Conservation (phyloP, 2,888 invertebrate species). For the Apocheima hispidaria region DNA sequence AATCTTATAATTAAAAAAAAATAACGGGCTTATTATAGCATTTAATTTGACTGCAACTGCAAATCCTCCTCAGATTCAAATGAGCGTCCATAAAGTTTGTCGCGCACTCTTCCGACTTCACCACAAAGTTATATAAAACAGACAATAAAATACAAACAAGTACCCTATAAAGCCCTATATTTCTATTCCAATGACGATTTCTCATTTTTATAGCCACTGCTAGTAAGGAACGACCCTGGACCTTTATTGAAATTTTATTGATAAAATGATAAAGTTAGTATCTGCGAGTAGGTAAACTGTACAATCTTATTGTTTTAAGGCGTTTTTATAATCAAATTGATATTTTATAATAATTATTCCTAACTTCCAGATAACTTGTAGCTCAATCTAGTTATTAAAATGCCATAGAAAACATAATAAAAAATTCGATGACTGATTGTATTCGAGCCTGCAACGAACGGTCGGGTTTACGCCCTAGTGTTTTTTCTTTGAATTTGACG, state of each 20-base stretch:
- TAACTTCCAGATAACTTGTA: too few species aligned
- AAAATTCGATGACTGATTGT: too few species aligned
- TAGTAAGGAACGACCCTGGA: slow-evolving; percentile 4
- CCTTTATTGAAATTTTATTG: slow-evolving; percentile 20
- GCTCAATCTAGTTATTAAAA: too few species aligned
- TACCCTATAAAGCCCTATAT: slow-evolving; percentile 15
- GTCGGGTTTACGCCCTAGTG: too few species aligned
- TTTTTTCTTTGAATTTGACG: too few species aligned
- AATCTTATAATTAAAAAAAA: too few species aligned
- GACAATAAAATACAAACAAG: slow-evolving; percentile 17
- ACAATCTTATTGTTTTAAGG: not conserved
- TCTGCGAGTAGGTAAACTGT: not conserved
- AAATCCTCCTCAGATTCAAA: too few species aligned
- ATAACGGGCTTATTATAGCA: too few species aligned
- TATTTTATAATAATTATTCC: too few species aligned
- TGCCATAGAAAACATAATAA: too few species aligned
- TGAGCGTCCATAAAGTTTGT: not conserved
- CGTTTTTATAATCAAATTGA: not conserved
- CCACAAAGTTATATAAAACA: slow-evolving; percentile 18
- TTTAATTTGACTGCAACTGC: too few species aligned
- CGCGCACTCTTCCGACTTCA: not conserved
- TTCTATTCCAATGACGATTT: slow-evolving; percentile 14
- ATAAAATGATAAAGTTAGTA: slow-evolving; percentile 6
- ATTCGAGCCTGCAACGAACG: too few species aligned
- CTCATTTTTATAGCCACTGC: slow-evolving; percentile 18